Base-by-base conservation (phyloP, 2,888 invertebrate genomes). In the Nebria salina region DNA sequence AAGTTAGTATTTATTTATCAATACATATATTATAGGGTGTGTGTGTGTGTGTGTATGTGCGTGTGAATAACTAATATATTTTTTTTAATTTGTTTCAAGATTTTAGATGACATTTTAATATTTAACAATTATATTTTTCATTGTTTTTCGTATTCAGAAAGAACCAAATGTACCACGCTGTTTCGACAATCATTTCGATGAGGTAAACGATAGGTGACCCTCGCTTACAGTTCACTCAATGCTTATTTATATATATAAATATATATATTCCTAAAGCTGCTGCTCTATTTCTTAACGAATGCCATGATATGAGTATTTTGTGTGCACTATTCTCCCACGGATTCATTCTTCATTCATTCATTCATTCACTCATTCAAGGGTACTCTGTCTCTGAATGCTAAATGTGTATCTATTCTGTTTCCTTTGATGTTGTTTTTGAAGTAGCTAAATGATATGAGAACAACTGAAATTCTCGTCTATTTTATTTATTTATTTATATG, bases 91-190 rank as follows among this genome's bases (percentile, higher is more conserved):
- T 8, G 54, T 54, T 54, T 54, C 8, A 54, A 1, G 7, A 54
- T 13, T 54, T 54, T 54, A 54, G 54, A 13, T 13, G 54, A 54
- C 4, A 7, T 54, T 54, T 54, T 13, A 6, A 54, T 54, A 34
- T 54, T 8, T 54, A 54, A 54, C 54, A 54, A 4, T 34, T 34
- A 82, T 75, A 70, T 78, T 81, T 73, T 76, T 81, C 72, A 77
- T 77, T 75, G 77, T 81, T 75, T 72, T 82, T 82, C 74, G 75
- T 76, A 89, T 90, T 86, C 87, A 89, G 89, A 89, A 89, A 90
- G 93, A 96, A 96, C 93, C 96, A 96, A 94, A 96, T 96, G 96
- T 96, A 96, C 94, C 96, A 96, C 93, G 96, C 96, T 90, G 96
- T 97, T 89, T 96, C 96, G 86, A 95, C 96, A 90, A 96, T 97